Percentiles rank a stretch among this genome's conserved stretches.
These are phyloP conservation scores for Drosophila setosimentum DNA, from an alignment of 2,888 invertebrate species.

Conservation along the genomic window DNA sequence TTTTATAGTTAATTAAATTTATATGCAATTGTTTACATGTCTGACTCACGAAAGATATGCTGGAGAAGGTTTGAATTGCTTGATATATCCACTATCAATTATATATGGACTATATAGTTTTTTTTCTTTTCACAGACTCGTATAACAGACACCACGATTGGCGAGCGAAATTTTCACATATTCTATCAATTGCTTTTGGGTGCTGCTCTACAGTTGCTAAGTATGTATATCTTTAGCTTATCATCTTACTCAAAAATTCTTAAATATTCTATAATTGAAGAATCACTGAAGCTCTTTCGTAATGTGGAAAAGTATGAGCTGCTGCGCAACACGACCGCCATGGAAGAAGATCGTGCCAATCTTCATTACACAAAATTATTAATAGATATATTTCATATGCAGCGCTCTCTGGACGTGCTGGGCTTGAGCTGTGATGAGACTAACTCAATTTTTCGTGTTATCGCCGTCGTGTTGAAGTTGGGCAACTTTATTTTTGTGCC, in stretches of 20 bases:
- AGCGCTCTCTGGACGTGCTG: slow-evolving; percentile 92
- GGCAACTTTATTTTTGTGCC: slow-evolving; percentile 95
- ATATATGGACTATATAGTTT: not conserved
- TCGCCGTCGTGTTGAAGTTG: slow-evolving; percentile 93
- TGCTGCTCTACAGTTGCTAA: slow-evolving; percentile 92
- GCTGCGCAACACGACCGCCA: slow-evolving; percentile 87
- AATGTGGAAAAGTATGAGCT: slow-evolving; percentile 91
- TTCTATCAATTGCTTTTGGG: slow-evolving; percentile 95
- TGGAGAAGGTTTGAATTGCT: slow-evolving; percentile 87
- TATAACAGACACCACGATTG: slow-evolving; percentile 89
- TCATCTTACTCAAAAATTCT: not conserved
- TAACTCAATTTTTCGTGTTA: slow-evolving; percentile 91
- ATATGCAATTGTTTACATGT: slow-evolving; percentile 46
- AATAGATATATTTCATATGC: slow-evolving; percentile 32
- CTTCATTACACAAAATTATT: slow-evolving; percentile 89
- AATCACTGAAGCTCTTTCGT: slow-evolving; percentile 87
- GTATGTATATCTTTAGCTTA: slow-evolving; percentile 86
- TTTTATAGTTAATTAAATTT: not conserved
- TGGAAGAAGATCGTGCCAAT: slow-evolving; percentile 89
- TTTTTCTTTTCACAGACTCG: slow-evolving; percentile 88
- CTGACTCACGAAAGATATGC: slow-evolving; percentile 85
- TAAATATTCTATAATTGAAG: slow-evolving; percentile 78
- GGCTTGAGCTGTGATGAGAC: slow-evolving; percentile 90
- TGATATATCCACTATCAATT: not conserved
- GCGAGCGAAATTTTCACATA: slow-evolving; percentile 95